A percentile compares a stretch with the other conserved stretches of the same genome.
Evolutionary conservation across 1,140 invertebrate species (phyloP).

Genomic region (Daktulosphaira vitifoliae): DNA sequence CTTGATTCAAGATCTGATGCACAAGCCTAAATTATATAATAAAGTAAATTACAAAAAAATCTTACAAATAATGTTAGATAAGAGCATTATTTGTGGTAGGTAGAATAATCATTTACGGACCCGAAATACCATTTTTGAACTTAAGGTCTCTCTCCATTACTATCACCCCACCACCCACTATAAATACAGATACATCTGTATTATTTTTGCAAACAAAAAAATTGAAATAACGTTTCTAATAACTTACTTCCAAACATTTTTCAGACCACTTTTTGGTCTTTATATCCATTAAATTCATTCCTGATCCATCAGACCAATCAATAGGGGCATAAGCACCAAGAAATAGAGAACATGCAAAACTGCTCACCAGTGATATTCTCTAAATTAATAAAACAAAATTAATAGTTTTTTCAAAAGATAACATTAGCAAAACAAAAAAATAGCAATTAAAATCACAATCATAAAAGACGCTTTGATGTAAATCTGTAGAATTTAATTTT

Average conservation of each 20-base stretch:
- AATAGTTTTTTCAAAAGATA: too few relatives aligned
- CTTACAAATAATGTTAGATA: too few relatives aligned
- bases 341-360: slow-evolving; percentile 80
- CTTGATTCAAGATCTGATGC: slow-evolving; percentile 59
- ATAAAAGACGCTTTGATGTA: too few relatives aligned
- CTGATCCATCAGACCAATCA: slow-evolving; percentile 85
- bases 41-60: too few relatives aligned
- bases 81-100: too few relatives aligned
- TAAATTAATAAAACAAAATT: slow-evolving; percentile 47
- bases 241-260: slow-evolving; percentile 58
- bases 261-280: slow-evolving; percentile 66
- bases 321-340: slow-evolving; percentile 84
- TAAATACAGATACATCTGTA: too few relatives aligned
- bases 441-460: background rate
- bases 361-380: slow-evolving; percentile 87
- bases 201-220: too few relatives aligned
- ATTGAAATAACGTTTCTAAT: background rate
- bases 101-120: too few relatives aligned
- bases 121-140: too few relatives aligned
- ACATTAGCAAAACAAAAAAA: slow-evolving; percentile 21
- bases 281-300: slow-evolving; percentile 93
- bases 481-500: too few relatives aligned
- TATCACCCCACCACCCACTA: too few relatives aligned
- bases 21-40: slow-evolving; percentile 36
- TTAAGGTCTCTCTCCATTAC: too few relatives aligned